Conservation (phyloP, 2,113 vertebrate species). For the Dolichallabes microphthalmus region DNA sequence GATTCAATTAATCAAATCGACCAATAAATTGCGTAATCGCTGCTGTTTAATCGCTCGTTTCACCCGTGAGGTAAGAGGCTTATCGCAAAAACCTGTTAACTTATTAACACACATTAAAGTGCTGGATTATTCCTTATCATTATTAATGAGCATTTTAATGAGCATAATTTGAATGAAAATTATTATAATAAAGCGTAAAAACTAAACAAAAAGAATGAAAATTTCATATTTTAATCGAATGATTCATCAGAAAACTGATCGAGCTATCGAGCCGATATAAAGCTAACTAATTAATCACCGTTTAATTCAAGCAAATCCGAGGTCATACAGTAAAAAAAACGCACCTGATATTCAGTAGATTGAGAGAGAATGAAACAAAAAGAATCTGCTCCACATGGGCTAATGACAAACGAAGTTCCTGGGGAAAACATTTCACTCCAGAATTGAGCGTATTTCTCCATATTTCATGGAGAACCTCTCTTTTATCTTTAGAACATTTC, state of each 20-base stretch:
- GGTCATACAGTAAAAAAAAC: neutral
- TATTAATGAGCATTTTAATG: too few relatives aligned
- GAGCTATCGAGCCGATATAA: neutral
- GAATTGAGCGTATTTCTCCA: slow-evolving; percentile 39
- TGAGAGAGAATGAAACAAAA: neutral
- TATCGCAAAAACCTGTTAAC: too few relatives aligned
- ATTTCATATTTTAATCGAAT: neutral
- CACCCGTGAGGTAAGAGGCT: too few relatives aligned
- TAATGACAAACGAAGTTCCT: neutral
- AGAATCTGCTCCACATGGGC: neutral
- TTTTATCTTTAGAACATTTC: too few relatives aligned
- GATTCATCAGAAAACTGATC: neutral
- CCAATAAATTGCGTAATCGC: too few relatives aligned
- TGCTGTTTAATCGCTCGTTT: too few relatives aligned
- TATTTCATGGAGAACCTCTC: slow-evolving; percentile 42
- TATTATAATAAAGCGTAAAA: neutral
- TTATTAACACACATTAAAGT: too few relatives aligned
- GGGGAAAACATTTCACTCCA: neutral
- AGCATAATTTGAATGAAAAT: neutral
- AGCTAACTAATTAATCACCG: neutral
- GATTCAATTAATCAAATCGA: too few relatives aligned
- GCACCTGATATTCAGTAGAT: too few relatives aligned
- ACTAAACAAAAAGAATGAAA: neutral
- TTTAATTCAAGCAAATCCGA: neutral
- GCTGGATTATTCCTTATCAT: too few relatives aligned